Evolutionary conservation across 1,140 invertebrate species (phyloP).

Genomic region (Chymomyza costata): DNA sequence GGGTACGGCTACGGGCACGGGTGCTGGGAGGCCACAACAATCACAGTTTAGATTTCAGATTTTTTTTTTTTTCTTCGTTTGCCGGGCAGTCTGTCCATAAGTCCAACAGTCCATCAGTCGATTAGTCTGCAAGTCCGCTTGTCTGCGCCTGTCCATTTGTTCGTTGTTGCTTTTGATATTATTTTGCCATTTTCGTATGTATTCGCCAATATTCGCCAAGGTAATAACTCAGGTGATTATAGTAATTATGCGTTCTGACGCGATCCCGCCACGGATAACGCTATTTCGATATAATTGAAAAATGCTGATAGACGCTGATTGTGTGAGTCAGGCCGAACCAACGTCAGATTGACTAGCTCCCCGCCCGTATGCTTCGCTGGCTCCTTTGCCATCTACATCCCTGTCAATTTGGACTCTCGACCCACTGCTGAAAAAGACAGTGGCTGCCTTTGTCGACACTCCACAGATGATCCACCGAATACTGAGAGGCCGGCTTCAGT

Average conservation of each 20-base stretch:
- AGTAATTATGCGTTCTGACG: constrained; percentile 76
- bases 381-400: not conserved
- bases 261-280: constrained; percentile 75
- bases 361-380: not conserved
- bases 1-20: not conserved
- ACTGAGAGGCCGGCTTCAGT: too few relatives aligned
- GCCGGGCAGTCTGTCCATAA: too few relatives aligned
- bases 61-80: constrained; percentile 1
- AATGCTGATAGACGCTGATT: constrained; percentile 75
- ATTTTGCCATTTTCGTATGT: constrained; percentile 43
- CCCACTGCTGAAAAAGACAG: not conserved
- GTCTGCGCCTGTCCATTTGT: not conserved
- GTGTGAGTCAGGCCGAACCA: constrained; percentile 31
- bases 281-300: constrained; percentile 76
- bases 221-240: constrained; percentile 76
- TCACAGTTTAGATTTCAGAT: constrained; percentile 69
- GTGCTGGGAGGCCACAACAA: constrained; percentile 29
- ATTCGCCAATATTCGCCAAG: constrained; percentile 73
- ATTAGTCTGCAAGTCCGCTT: not conserved
- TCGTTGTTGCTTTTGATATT: constrained; percentile 61
- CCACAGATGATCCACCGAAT: not conserved
- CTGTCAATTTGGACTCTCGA: not conserved
- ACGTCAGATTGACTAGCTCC: constrained; percentile 22
- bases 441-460: not conserved
- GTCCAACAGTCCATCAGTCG: not conserved